Evolutionary conservation across 2,888 invertebrate species (phyloP), one percentile per base, ranked within the genome.

Genomic region (Chrysina gloriosa): DNA sequence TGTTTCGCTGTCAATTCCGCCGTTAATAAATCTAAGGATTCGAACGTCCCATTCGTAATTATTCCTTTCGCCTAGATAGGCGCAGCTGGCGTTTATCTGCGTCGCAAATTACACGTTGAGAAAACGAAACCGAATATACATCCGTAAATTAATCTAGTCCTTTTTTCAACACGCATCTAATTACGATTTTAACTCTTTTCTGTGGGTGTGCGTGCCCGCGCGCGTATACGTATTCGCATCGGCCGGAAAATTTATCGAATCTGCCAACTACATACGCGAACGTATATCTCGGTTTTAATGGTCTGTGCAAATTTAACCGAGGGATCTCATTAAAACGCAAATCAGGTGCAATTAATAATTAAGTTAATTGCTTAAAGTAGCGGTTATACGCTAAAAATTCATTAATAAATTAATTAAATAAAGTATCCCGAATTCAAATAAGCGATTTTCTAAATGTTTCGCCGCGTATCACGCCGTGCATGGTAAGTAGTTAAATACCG

Each of bases 281-380:
- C 9, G 19, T 23, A 19, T 36, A 56, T 56, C n/a, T 56, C 9
- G 14, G 11, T 56, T 23, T 56, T 56, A 56, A 58, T 39, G 36
- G 39, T 23, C 58, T 39, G 58, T 58, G 58, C 36, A 58, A 58
- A 58, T 14, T 39, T 58, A 58, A 58, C 23, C 58, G 39, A 36
- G 27, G 39, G 25, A 58, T 42, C 58, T 58, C 58, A 58, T 58
- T 58, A 58, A 39, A 23, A 39, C 23, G 39, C 39, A 58, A 58
- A 58, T 58, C 58, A 39, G 25, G 25, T 58, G 16, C 25, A 58
- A 23, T 39, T 39, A 58, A 39, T 58, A 58, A 58, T 58, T 39
- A 58, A 58, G 39, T 58, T 39, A 58, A 39, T 58, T 58, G 58
- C 58, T 58, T 39, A 39, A 58, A 58, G 58, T 58, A 58, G 39